A percentile compares a stretch with the other conserved stretches of the same genome.
Evolutionary conservation across 2,113 vertebrate species (phyloP).

Genomic region (Nipponia nippon): DNA sequence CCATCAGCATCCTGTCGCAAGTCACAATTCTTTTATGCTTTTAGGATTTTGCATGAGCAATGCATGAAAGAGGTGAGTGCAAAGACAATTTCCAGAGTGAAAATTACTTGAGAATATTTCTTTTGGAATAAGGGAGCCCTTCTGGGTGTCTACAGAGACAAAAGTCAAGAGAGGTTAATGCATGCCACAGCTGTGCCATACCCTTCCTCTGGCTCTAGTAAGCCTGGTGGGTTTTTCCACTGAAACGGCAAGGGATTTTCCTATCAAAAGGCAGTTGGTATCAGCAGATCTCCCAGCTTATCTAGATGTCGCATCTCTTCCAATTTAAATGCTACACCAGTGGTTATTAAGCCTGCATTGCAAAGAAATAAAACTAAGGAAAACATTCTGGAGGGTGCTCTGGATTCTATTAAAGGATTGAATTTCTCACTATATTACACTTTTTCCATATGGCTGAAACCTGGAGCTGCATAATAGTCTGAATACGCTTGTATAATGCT

Average conservation of each 20-base stretch:
- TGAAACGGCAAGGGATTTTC: slow-evolving; percentile 50
- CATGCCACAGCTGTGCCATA: slow-evolving; percentile 27
- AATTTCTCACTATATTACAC: slow-evolving; percentile 56
- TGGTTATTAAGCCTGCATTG: slow-evolving; percentile 26
- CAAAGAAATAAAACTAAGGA: slow-evolving; percentile 47
- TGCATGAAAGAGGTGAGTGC: background rate
- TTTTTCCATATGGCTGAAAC: slow-evolving; percentile 49
- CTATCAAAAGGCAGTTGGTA: slow-evolving; percentile 38
- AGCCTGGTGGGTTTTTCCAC: slow-evolving; percentile 43
- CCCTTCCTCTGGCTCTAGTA: slow-evolving; percentile 22
- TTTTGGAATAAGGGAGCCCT: background rate
- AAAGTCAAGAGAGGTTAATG: slow-evolving; percentile 45
- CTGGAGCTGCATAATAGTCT: background rate
- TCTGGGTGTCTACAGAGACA: background rate
- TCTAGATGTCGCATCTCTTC: slow-evolving; percentile 53
- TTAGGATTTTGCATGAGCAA: background rate
- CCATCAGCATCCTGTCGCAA: background rate
- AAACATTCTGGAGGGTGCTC: slow-evolving; percentile 49
- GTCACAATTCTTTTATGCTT: background rate
- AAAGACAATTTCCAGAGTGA: background rate
- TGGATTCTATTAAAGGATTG: slow-evolving; percentile 65
- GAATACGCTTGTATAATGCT: background rate
- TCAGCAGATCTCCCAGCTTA: slow-evolving; percentile 46
- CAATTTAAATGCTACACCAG: slow-evolving; percentile 47
- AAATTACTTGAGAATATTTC: background rate